Conservation (phyloP, 2,113 vertebrate genomes). For the Rhombomys opimus region DNA sequence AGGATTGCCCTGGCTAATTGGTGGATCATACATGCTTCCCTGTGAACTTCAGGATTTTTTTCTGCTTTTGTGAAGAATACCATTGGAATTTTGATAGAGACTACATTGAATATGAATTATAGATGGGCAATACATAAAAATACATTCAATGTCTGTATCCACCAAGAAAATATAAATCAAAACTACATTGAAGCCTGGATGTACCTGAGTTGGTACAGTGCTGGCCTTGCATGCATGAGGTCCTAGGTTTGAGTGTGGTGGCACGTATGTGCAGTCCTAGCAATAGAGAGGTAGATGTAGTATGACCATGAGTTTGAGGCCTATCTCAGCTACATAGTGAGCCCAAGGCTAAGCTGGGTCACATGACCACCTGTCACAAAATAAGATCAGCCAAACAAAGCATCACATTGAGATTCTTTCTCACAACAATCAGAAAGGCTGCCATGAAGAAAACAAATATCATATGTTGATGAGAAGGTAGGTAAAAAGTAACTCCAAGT, state of each 20-base stretch:
- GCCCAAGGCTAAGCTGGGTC: neutral
- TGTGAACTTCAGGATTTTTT: neutral
- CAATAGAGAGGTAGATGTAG: neutral
- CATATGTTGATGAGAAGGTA: neutral
- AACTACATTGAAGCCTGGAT: neutral
- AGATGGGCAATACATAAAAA: neutral
- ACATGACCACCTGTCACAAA: neutral
- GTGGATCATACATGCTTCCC: neutral
- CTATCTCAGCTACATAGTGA: neutral
- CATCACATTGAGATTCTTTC: neutral
- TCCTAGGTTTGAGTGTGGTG: neutral
- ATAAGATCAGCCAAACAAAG: neutral
- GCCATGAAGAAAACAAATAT: neutral
- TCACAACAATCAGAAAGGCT: neutral
- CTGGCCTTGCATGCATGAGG: neutral
- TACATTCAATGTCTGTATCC: neutral
- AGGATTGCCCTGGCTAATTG: neutral
- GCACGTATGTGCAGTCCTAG: neutral
- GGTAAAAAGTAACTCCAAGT: neutral
- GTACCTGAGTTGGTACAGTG: neutral
- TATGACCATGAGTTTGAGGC: neutral
- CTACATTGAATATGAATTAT: neutral
- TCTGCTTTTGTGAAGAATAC: neutral
- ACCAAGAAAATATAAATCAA: neutral
- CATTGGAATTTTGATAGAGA: neutral